Base-by-base conservation (phyloP, 30 jellyfish, hydroid and myxozoan species). In the Nemopilema nomurai region DNA sequence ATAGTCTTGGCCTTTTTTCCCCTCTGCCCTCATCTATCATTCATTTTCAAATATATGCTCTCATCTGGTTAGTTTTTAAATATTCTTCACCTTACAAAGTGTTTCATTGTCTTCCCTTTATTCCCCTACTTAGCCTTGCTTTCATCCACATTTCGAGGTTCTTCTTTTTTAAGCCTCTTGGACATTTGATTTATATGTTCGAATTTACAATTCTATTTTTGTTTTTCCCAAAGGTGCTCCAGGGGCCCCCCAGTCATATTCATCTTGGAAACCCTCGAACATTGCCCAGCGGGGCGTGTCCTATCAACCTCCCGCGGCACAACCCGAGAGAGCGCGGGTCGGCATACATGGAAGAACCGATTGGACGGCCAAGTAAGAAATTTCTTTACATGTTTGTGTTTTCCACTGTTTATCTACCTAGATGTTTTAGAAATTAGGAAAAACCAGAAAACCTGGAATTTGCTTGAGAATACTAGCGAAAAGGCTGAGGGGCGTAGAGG, bases 331-430 rank as follows among this genome's bases (percentile, higher is more conserved):
- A 79, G 41, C 98, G 25, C 70, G 82, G 30, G 41, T 92, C n/a
- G 98, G 97, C 9, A 77, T 92, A 23, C 98, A 92, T 49, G 97
- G 97, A 22, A 81, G 98, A 32, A 92, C 98, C 0, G 97, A 92
- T 76, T 92, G 98, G 98, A 78, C 95, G 19, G 89, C 96, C 65
- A 92, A 92, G 98, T 92, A 74, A 82, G 97, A 41, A 41, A 3
- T 41, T 13, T 41, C 57, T 3, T 41, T 13, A 6, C 13, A 13
- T 41, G 57, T 3, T 41, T 41, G 6, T 6, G 13, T 3, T 3
- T 41, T 6, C 13, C 57, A 3, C 57, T 41, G 57, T 41, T 41
- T 3, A 3, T 13, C 57, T 41, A 41, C n/a, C n/a, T n/a, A n/a
- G n/a, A n/a, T n/a, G n/a, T n/a, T n/a, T n/a, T n/a, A n/a, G n/a